Evolutionary conservation across 2,888 invertebrate species (phyloP), one percentile per base, ranked within the genome.

Genomic region (Dicranocentrus wangi): DNA sequence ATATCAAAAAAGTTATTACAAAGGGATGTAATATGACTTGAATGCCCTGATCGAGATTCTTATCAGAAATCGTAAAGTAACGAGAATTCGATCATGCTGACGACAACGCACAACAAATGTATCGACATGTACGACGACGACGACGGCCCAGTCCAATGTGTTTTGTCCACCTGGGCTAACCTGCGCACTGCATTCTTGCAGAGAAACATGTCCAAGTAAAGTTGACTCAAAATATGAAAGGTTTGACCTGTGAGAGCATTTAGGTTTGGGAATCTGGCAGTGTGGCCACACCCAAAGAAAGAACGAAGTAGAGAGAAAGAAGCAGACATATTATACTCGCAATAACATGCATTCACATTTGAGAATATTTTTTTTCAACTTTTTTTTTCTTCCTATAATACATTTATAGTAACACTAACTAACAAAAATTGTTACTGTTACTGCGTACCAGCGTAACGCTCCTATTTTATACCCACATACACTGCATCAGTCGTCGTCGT

Each of bases 31-130:
- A 72, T 63, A 72, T 32, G 72, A 32, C 23, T 60, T 71, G 42
- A 42, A 72, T 72, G 43, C 19, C 28, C 27, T 63, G 71, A 60
- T 60, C 42, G 65, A 75, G 76, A 76, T 68, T 68, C 47, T 76
- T 68, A 76, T 76, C 68, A 47, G 23, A 58, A 68, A 76, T 76
- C 76, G 43, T 68, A 75, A 75, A 75, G 27, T 65, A 76, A 68
- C 76, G 68, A 76, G 76, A 60, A 76, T 65, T 76, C 66, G 68
- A 76, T 68, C 68, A 76, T 60, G 61, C 32, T 27, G 63, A 63
- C 53, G 66, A 55, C 43, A 65, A 65, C 42, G 32, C n/a, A n/a
- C n/a, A n/a, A n/a, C n/a, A n/a, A n/a, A n/a, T n/a, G n/a, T n/a
- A n/a, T n/a, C n/a, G n/a, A n/a, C n/a, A n/a, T n/a, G n/a, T n/a